Base-by-base conservation (phyloP, 2,888 invertebrate genomes). In the Dichetophora obliterata region DNA sequence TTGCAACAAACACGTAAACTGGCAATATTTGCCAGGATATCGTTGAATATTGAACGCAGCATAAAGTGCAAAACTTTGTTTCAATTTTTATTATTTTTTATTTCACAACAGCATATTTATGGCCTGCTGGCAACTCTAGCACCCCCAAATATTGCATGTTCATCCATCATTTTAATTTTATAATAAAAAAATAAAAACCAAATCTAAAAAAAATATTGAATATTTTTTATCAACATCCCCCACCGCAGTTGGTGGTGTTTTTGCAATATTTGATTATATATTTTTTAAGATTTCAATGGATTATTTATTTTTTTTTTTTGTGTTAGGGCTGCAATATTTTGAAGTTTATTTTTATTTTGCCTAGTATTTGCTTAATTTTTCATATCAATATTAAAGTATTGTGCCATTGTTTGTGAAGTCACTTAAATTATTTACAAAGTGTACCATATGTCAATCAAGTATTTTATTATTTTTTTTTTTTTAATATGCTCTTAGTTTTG, bases 131-230 rank as follows among this genome's bases (percentile, higher is more conserved):
- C 43, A 43, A 19, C 27, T 8, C 19, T 14, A 57, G 8, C 63
- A n/a, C 31, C 34, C 50, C 50, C 65, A 63, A 31, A 37, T 63
- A 34, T 73, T 37, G 73, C 73, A 73, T 73, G 73, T 73, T 48
- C 65, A 63, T 63, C 52, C 52, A 65, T 65, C 61, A 73, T 73
- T 63, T 73, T 63, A 34, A 57, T 37, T 34, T 22, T 1, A 31
- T 71, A 71, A 9, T 2, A 24, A 66, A 43, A 66, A 66, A 43
- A 66, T 1, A 34, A 65, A 31, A 19, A 6, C 14, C 8, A 66
- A 59, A 24, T 1, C 11, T 27, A 27, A 59, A 59, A 16, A 59
- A 22, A 11, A 5, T 37, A 37, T 37, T 37, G 43, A 1, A 11
- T 43, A 43, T 43, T 43, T 43, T 43, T 43, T 14, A 43, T 43